phyloP scores from a whole-genome alignment of 2,888 invertebrate species.

The Harpalus rubripes region DNA sequence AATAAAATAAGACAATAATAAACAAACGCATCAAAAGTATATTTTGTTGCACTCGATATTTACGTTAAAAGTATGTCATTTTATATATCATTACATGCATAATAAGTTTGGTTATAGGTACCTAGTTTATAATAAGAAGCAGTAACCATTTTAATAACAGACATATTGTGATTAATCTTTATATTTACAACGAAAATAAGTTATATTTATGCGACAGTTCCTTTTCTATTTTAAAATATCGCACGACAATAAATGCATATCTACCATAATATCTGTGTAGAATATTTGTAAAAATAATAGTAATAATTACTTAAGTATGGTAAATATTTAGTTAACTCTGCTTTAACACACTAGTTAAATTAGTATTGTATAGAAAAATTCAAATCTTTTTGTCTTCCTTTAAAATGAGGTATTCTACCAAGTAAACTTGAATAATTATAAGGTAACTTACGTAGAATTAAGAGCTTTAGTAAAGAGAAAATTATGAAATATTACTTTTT shows the following conservation, averaged over 20 bases:
- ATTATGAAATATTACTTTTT: too few species aligned
- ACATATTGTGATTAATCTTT: slow-evolving; percentile 20
- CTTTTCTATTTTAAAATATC: slow-evolving; percentile 2
- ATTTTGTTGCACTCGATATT: slow-evolving; percentile 62
- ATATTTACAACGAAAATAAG: slow-evolving; percentile 27
- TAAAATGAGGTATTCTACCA: not conserved
- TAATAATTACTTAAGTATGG: not conserved
- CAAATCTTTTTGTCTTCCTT: slow-evolving; percentile 32
- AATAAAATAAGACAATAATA: slow-evolving; percentile 55
- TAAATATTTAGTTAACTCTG: slow-evolving; percentile 30
- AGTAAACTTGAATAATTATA: too few species aligned
- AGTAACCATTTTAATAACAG: slow-evolving; percentile 8
- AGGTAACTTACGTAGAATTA: too few species aligned
- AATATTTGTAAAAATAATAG: slow-evolving; percentile 21
- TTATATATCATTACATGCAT: slow-evolving; percentile 18
- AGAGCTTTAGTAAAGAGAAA: too few species aligned
- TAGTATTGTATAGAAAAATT: not conserved
- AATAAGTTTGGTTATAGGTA: slow-evolving; percentile 41
- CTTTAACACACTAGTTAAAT: slow-evolving; percentile 16
- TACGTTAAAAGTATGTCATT: slow-evolving; percentile 31
- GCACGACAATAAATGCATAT: slow-evolving; percentile 38
- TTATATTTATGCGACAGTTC: slow-evolving; percentile 18
- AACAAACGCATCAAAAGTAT: slow-evolving; percentile 40
- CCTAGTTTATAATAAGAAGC: slow-evolving; percentile 56
- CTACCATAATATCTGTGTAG: slow-evolving; percentile 24